Evolutionary conservation across 2,888 invertebrate genomes (phyloP), one percentile per base, ranked within the genome.

Genomic region (Amiota minor): DNA sequence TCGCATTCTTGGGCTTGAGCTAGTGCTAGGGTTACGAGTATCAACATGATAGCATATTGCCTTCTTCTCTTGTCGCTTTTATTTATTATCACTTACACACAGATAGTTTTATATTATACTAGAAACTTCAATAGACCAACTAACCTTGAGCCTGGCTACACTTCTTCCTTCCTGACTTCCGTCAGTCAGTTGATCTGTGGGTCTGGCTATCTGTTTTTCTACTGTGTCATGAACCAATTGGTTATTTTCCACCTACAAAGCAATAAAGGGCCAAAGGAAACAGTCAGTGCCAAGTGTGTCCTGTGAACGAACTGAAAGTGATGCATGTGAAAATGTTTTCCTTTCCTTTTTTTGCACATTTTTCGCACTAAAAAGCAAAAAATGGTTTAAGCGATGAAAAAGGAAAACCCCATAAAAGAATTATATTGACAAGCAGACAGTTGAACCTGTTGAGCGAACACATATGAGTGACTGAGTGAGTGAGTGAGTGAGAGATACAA

Each of bases 401-500:
- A 20, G 55, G 55, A 12, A 16, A 55, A 55, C n/a, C 6, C 35
- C 35, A 35, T 9, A 11, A 18, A 18, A 59, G 56, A 59, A 18
- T 35, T 35, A 35, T 35, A 35, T 35, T 20, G 18, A 18, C 9
- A 72, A 73, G 55, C 46, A 45, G 61, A 69, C 35, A 35, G 55
- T 4, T 45, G 35, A 71, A 73, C 53, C 71, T 76, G 71, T 70
- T 62, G 67, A 59, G 68, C 10, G 20, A 59, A 53, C 0, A 47
- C 16, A 20, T 45, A 1, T 18, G 1, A 46, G 59, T 74, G 59
- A 16, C 20, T 65, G n/a, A 49, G 46, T 68, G 56, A 35, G 71
- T 70, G 20, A 53, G 72, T 16, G 9, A 6, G 14, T 14, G 9
- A n/a, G 53, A n/a, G 14, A 53, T 16, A 56, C 9, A 18, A 20